Evolutionary conservation across 2,797 vertebrate species (phyloP).

Genomic region (Danionella dracula): DNA sequence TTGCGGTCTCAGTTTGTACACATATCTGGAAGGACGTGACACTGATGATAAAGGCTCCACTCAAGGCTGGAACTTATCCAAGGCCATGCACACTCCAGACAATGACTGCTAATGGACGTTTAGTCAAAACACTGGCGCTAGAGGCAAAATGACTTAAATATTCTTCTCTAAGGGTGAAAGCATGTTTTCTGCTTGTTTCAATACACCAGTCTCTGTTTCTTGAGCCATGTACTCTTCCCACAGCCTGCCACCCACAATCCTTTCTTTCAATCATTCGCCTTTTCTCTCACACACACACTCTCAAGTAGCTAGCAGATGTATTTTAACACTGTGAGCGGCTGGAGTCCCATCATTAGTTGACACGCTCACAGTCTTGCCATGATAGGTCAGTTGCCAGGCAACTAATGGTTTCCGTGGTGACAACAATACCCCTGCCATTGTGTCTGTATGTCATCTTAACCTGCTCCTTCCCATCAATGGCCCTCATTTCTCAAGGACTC

Average conservation of each 20-base stretch:
- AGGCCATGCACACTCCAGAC: slow-evolving; percentile 22
- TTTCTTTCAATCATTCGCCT: background rate
- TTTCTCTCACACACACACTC: background rate
- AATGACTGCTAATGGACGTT: slow-evolving; percentile 5
- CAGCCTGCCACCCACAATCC: slow-evolving; percentile 28
- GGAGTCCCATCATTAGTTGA: slow-evolving; percentile 80
- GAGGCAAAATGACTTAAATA: slow-evolving; percentile 7
- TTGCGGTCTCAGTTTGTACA: background rate
- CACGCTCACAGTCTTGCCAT: slow-evolving; percentile 67
- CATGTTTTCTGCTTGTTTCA: slow-evolving; percentile 13
- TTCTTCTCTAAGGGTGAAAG: slow-evolving; percentile 2
- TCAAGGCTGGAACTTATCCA: slow-evolving; percentile 5
- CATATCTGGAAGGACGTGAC: slow-evolving; percentile 1
- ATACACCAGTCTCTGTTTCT: background rate
- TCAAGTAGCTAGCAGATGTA: slow-evolving; percentile 46
- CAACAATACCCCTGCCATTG: slow-evolving; percentile 71
- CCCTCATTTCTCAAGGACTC: slow-evolving; percentile 20
- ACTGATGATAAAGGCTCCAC: background rate
- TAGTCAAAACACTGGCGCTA: slow-evolving; percentile 7
- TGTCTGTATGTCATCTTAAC: slow-evolving; percentile 60
- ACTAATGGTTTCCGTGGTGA: slow-evolving; percentile 87
- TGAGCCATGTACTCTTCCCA: slow-evolving; percentile 35
- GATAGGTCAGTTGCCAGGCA: slow-evolving; percentile 86
- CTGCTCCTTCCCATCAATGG: slow-evolving; percentile 18
- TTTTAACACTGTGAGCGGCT: slow-evolving; percentile 62